phyloP scores from a whole-genome alignment of 2,888 invertebrate genomes.

The Dasypolia templi region DNA sequence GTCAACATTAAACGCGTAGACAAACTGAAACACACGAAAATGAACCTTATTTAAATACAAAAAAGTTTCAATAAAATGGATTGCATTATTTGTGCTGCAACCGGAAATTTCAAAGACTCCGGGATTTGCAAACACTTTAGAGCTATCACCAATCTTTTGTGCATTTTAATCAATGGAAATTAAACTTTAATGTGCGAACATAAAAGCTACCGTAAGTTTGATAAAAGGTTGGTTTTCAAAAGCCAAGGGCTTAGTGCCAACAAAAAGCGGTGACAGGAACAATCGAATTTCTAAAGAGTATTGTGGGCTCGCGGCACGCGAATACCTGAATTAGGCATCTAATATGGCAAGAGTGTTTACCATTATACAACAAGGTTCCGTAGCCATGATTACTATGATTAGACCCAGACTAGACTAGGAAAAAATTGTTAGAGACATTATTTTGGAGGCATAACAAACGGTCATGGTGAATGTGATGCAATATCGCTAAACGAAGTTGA shows the following conservation, averaged over 20 bases:
- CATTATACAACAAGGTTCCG: background rate
- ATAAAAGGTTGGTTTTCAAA: background rate
- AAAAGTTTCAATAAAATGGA: constrained; percentile 1
- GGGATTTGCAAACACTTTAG: constrained; percentile 55
- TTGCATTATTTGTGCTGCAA: constrained; percentile 7
- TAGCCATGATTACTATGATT: background rate
- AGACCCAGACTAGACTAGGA: background rate
- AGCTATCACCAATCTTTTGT: constrained; percentile 15
- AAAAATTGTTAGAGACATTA: background rate
- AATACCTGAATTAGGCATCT: constrained; percentile 49
- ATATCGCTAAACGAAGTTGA: background rate
- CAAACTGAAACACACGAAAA: constrained; percentile 24
- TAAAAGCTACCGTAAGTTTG: constrained; percentile 1
- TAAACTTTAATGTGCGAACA: background rate
- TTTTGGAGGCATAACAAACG: background rate
- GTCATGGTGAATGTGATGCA: background rate
- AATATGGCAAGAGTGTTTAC: constrained; percentile 5
- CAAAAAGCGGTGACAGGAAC: constrained; percentile 37
- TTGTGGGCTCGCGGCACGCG: constrained; percentile 36
- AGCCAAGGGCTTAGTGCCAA: constrained; percentile 17
- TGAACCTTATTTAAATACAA: constrained; percentile 16
- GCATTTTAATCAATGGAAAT: constrained; percentile 7
- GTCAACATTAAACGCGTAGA: constrained; percentile 67
- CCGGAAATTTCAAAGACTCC: constrained; percentile 38
- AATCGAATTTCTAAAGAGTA: constrained; percentile 51